A percentile compares a stretch with the other conserved stretches of the same genome.
phyloP scores from a whole-genome alignment of 1,140 invertebrate genomes.

The Archivesica marissinica region DNA sequence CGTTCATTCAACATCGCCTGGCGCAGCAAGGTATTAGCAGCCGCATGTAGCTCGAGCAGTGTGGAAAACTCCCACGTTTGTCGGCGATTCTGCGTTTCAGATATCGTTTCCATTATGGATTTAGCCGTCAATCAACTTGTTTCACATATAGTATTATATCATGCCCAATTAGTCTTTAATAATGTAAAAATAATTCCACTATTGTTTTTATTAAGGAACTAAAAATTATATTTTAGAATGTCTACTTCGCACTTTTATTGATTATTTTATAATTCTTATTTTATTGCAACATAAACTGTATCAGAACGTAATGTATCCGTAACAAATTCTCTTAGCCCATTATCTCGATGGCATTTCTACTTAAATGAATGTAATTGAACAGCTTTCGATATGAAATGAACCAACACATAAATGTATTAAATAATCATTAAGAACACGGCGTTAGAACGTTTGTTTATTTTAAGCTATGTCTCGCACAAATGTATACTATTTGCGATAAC shows the following conservation, averaged over 20 bases:
- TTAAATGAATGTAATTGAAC: slow-evolving; percentile 24
- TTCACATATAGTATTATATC: no score
- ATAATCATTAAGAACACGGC: slow-evolving; percentile 31
- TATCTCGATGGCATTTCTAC: slow-evolving; percentile 3
- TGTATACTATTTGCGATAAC: slow-evolving; percentile 1
- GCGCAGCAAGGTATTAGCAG: slow-evolving; percentile 58
- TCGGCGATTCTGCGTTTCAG: no score
- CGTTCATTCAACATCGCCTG: slow-evolving; percentile 72
- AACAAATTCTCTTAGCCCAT: slow-evolving; percentile 46
- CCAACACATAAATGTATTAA: slow-evolving; percentile 17
- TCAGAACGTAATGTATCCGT: no score
- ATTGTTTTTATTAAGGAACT: no score
- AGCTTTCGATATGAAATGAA: slow-evolving; percentile 4
- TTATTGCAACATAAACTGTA: no score
- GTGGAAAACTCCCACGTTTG: slow-evolving; percentile 65
- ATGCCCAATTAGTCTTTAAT: no score
- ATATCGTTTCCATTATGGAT: no score
- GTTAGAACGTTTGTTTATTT: slow-evolving; percentile 16
- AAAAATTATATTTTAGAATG: no score
- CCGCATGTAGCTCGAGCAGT: slow-evolving; percentile 65
- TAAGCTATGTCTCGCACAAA: not conserved
- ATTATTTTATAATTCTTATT: no score
- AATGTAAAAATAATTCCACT: no score
- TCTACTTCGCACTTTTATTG: no score
- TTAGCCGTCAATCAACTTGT: no score